A percentile compares a stretch with the other conserved stretches of the same genome.
Evolutionary conservation across 1,140 invertebrate genomes (phyloP).

Genomic region (Sarcophaga peregrina): DNA sequence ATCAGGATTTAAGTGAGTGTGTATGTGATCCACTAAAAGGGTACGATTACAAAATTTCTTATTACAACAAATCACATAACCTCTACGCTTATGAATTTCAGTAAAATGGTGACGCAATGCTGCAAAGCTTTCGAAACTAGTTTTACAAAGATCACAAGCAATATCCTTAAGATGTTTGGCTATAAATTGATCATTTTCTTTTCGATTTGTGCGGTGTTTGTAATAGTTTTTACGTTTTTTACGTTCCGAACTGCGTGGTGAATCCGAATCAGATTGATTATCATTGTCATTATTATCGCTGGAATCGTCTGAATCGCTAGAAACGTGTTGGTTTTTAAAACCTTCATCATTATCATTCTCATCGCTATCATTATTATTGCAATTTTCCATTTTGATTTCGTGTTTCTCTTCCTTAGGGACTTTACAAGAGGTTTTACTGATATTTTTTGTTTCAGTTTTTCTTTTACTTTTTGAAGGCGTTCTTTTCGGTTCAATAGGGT

Average conservation of each 20-base stretch:
- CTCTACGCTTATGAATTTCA: not conserved
- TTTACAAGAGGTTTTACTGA: not conserved
- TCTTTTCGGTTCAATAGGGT: too few relatives aligned
- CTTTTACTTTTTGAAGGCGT: too few relatives aligned
- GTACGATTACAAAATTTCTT: conserved; percentile 22
- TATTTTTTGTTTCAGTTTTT: not conserved
- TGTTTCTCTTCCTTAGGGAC: not conserved
- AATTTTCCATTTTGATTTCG: not conserved
- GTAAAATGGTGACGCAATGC: not conserved
- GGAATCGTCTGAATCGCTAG: not conserved
- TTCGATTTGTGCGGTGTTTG: not conserved
- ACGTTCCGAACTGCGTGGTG: not conserved
- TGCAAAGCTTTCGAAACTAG: not conserved
- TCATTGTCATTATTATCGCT: not conserved
- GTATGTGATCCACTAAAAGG: not conserved
- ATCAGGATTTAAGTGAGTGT: conserved; percentile 16
- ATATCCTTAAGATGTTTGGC: conserved; percentile 22
- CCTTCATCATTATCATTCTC: not conserved
- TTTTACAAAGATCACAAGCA: not conserved
- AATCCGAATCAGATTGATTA: not conserved
- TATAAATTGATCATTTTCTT: conserved; percentile 29
- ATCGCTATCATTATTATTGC: not conserved
- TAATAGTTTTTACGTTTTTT: not conserved
- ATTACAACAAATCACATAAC: conserved; percentile 16
- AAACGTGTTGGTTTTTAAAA: not conserved